phyloP scores from a whole-genome alignment of 2,888 invertebrate genomes.

The Cerastoderma edule region DNA sequence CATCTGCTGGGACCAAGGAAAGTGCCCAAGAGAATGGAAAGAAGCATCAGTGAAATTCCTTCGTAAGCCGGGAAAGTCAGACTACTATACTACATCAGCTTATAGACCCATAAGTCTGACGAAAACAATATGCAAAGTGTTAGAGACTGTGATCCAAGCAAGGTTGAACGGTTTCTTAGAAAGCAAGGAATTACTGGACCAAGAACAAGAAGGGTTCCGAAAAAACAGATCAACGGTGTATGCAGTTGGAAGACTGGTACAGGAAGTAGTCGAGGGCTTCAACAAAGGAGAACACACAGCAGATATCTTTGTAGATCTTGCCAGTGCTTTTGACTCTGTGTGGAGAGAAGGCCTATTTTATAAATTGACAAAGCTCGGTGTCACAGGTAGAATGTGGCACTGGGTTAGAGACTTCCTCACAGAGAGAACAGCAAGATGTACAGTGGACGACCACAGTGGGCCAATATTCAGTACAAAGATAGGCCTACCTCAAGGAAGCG shows the following conservation, averaged over 20 bases:
- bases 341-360: too few relatives aligned
- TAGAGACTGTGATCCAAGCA: neutral
- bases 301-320: neutral
- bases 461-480: too few relatives aligned
- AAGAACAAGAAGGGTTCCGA: too few relatives aligned
- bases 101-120: too few relatives aligned
- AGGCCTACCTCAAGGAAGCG: too few relatives aligned
- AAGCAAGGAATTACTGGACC: neutral
- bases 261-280: neutral
- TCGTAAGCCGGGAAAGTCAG: conserved; percentile 22
- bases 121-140: too few relatives aligned
- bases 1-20: neutral
- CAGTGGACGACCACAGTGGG: too few relatives aligned
- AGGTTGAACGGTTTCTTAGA: neutral
- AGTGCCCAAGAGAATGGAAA: conserved; percentile 22
- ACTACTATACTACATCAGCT: conserved; percentile 21
- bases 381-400: neutral
- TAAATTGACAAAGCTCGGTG: neutral
- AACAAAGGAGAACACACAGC: neutral
- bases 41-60: conserved; percentile 22
- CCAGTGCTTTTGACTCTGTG: too few relatives aligned
- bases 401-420: neutral
- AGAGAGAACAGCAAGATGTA: too few relatives aligned
- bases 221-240: neutral
- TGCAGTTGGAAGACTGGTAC: neutral